Percentiles rank a stretch among this genome's conserved stretches.
These are phyloP conservation scores for Asteroscopus sphinx DNA, from an alignment of 2,888 invertebrate genomes.

Conservation along the genomic window DNA sequence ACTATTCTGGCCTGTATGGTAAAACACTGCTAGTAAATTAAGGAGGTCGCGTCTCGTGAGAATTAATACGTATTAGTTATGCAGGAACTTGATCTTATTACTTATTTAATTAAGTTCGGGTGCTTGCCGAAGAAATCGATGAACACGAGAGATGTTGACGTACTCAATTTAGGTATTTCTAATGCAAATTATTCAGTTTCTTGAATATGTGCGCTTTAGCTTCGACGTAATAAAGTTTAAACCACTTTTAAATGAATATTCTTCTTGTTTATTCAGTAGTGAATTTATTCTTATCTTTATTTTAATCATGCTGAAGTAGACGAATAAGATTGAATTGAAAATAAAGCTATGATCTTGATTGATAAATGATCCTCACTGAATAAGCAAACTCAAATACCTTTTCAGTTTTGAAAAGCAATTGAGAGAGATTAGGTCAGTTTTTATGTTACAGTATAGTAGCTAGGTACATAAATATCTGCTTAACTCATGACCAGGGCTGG, in stretches of 20 bases:
- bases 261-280: conserved; percentile 30
- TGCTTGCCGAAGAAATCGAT: conserved; percentile 51
- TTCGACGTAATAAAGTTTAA: conserved; percentile 14
- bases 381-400: conserved; percentile 9
- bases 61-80: conserved; percentile 63
- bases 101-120: conserved; percentile 70
- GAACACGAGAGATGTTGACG: conserved; percentile 24
- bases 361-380: conserved; percentile 26
- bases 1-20: conserved; percentile 45
- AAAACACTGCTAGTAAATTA: conserved; percentile 37
- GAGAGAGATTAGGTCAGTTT: too few relatives aligned
- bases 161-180: conserved; percentile 17
- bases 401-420: not conserved
- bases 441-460: too few relatives aligned
- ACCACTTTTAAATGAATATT: conserved; percentile 7
- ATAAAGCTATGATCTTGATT: conserved; percentile 47
- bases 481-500: too few relatives aligned
- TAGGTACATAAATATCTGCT: too few relatives aligned
- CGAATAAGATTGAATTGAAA: conserved; percentile 34
- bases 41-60: conserved; percentile 59
- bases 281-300: conserved; percentile 24
- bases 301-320: conserved; percentile 34
- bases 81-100: conserved; percentile 71
- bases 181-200: conserved; percentile 20
- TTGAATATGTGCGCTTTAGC: conserved; percentile 2